Base-by-base conservation (phyloP, 1,140 invertebrate genomes). In the Heliconius hermathena region DNA sequence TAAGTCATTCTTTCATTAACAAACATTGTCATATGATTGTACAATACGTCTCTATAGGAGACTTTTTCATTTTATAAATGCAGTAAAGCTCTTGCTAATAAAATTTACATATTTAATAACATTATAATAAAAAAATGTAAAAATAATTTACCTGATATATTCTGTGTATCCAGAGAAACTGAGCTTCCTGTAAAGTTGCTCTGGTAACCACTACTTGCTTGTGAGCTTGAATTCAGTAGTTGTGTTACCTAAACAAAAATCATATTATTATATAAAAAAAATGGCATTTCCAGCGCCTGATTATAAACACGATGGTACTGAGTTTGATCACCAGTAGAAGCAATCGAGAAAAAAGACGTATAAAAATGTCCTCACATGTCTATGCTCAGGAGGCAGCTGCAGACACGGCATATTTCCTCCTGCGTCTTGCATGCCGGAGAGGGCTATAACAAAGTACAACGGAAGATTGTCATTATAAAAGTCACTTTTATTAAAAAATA, bases 181-280 rank as follows among this genome's bases (percentile, higher is more conserved):
- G 88, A 90, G 87, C 93, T 94, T 82, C 94, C 94, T n/a, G 94
- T 95, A 84, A 95, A 95, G 88, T 95, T 95, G 90, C 94, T 95
- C 84, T 95, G 94, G 87, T 95, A 95, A 2, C 94, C 94, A 81
- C 93, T 94, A 90, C 94, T 95, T 20, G 89, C 91, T 77, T 91
- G 90, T 22, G 91, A 93, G 85, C 94, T 95, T 4, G 89, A 89
- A 85, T 94, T 95, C 71, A 95, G 84, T 71, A 95, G 46, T 78
- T 72, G 71, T 26, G 72, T 71, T 22, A 72, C 46, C 60, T 66
- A 66, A 29, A 16, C 20, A 22, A 26, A 60, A 8, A 22, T 6
- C 6, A 52, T 52, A 52, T 20, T 20, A 49, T 49, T 18, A 52
- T 52, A 52, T 20, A 0, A 4, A 46, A 46, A 46, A 46, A 46